These are phyloP conservation scores for Eristalis tenax DNA, from an alignment of 2,888 invertebrate species.

Conservation along the genomic window DNA sequence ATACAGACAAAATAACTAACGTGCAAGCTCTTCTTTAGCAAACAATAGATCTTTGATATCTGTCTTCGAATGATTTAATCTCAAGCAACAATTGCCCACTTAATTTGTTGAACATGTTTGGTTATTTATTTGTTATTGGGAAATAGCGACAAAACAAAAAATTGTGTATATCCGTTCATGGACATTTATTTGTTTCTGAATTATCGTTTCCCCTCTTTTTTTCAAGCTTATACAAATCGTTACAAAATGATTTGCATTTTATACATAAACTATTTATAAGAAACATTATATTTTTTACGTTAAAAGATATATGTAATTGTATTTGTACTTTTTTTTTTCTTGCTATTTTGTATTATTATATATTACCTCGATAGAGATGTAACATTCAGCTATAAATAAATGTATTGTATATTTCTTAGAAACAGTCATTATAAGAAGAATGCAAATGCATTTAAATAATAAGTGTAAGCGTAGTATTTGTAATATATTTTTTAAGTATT, in stretches of 20 bases:
- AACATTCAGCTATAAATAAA: conserved; percentile 29
- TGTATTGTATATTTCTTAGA: conserved; percentile 56
- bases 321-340: background rate
- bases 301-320: background rate
- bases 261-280: background rate
- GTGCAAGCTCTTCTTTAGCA: background rate
- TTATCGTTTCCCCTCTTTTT: background rate
- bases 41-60: background rate
- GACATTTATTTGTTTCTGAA: background rate
- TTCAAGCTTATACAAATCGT: background rate
- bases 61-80: background rate
- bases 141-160: background rate
- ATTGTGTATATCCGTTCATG: background rate
- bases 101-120: background rate
- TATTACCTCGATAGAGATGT: conserved; percentile 30
- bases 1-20: background rate
- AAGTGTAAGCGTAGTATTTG: conserved; percentile 53
- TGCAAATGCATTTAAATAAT: conserved; percentile 64
- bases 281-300: background rate
- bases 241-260: background rate
- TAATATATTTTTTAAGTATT: conserved; percentile 52
- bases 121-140: background rate
- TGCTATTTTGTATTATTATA: background rate
- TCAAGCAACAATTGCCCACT: background rate
- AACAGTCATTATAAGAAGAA: conserved; percentile 45